Conservation (phyloP, 2,113 vertebrate species). For the Pagrus major region DNA sequence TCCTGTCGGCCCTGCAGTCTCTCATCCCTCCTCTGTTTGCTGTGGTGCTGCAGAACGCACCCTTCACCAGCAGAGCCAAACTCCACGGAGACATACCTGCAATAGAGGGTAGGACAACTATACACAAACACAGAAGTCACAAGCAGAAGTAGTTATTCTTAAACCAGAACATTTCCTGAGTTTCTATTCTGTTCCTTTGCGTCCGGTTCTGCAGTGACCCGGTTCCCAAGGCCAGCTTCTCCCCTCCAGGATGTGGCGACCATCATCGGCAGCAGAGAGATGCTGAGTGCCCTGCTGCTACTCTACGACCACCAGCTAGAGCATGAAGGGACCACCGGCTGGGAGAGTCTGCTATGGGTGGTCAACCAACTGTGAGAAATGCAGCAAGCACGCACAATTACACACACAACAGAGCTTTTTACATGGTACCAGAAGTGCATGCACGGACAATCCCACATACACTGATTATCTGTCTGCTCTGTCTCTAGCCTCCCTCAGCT, state of each 20-base stretch:
- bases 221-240: slow-evolving; percentile 94
- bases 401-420: neutral
- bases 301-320: slow-evolving; percentile 97
- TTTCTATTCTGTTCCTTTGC: neutral
- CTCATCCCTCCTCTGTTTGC: slow-evolving; percentile 95
- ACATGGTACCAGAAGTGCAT: neutral
- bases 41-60: slow-evolving; percentile 94
- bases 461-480: slow-evolving; percentile 16
- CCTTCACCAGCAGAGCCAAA: slow-evolving; percentile 93
- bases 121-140: neutral
- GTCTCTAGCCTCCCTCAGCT: slow-evolving; percentile 92
- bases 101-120: slow-evolving; percentile 90
- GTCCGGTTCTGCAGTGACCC: slow-evolving; percentile 87
- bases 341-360: slow-evolving; percentile 97
- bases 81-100: slow-evolving; percentile 91
- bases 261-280: slow-evolving; percentile 95
- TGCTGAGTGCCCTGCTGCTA: slow-evolving; percentile 89
- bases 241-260: slow-evolving; percentile 95
- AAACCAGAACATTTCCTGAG: neutral
- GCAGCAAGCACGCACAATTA: neutral
- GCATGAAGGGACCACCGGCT: slow-evolving; percentile 96
- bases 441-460: neutral
- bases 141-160: neutral
- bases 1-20: slow-evolving; percentile 96
- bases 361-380: slow-evolving; percentile 97